These are phyloP conservation scores for Spondyliosoma cantharus DNA, from an alignment of 2,797 vertebrate genomes.

Conservation along the genomic window DNA sequence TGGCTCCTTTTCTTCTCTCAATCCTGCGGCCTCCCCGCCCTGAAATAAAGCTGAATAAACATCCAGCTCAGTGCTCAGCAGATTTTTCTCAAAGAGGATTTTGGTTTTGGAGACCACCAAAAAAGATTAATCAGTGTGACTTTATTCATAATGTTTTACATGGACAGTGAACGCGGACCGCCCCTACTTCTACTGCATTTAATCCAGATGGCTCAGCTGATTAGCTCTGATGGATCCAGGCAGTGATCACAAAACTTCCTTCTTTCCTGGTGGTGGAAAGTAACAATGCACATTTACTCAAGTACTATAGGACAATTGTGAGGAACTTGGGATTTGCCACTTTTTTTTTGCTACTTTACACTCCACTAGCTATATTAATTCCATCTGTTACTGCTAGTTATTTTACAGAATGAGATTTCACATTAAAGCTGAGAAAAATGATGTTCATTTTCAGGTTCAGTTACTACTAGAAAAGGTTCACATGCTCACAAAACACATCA, in stretches of 20 bases:
- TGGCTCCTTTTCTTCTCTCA: slow-evolving; percentile 57
- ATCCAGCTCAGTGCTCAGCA: slow-evolving; percentile 58
- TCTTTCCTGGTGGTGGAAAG: background rate
- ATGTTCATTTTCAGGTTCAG: too few relatives aligned
- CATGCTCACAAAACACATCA: too few relatives aligned
- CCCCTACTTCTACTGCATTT: slow-evolving; percentile 22
- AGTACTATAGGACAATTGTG: background rate
- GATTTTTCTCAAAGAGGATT: slow-evolving; percentile 58
- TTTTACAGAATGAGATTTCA: background rate
- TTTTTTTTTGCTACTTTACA: background rate
- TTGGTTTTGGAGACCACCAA: slow-evolving; percentile 36
- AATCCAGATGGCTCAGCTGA: slow-evolving; percentile 35
- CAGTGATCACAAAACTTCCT: background rate
- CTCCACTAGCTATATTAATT: background rate
- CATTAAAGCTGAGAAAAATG: background rate
- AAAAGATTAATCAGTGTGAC: slow-evolving; percentile 47
- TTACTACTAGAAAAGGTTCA: too few relatives aligned
- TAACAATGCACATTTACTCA: background rate
- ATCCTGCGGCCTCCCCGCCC: slow-evolving; percentile 71
- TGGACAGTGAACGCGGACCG: slow-evolving; percentile 1
- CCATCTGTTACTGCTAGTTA: background rate
- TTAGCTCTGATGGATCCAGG: slow-evolving; percentile 28
- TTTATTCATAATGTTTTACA: slow-evolving; percentile 27
- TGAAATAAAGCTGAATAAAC: slow-evolving; percentile 83
- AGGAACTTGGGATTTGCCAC: background rate